Evolutionary conservation across 1,140 invertebrate genomes (phyloP), one percentile per base, ranked within the genome.

Genomic region (Nomia melanderi): DNA sequence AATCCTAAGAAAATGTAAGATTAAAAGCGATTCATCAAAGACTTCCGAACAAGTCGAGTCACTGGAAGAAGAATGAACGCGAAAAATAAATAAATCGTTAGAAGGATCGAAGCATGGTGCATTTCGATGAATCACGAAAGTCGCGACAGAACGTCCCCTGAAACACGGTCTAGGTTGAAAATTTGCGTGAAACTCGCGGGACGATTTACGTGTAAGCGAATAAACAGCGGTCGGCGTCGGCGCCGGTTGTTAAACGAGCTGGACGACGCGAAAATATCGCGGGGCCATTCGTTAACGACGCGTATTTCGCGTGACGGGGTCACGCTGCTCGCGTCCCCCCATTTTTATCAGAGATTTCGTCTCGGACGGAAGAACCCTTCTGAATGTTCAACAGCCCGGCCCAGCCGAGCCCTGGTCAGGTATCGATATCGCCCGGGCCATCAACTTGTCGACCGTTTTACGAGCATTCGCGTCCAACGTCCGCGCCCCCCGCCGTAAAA

Each of bases 281-380:
- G 1, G 25, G 20, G 14, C 63, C 63, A 66, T 75, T 66, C 57
- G 63, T 57, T 57, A 75, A 66, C 72, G 54, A 41, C 47, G 62
- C 36, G 50, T 74, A 57, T 57, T 74, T 56, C 7, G 0, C n/a
- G 27, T 62, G 39, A 62, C 70, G 41, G 23, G 29, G 14, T 2
- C 47, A 27, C 50, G 5, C n/a, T 17, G 27, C 27, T 17, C 5
- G 11, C 9, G 7, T 6, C 14, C 17, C 14, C 17, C 54, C 25
- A 56, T 75, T 75, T 75, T 75, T 66, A 33, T 57, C 36, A 63
- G 53, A 25, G 50, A 66, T 66, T 56, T 57, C 3, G 47, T 27
- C 6, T 25, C 25, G 17, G 8, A 17, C 8, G 31, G 29, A 7
- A 8, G 50, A n/a, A n/a, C n/a, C n/a, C n/a, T n/a, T n/a, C n/a